Evolutionary conservation across 2,888 invertebrate species (phyloP).

Genomic region (Eilema caniola): DNA sequence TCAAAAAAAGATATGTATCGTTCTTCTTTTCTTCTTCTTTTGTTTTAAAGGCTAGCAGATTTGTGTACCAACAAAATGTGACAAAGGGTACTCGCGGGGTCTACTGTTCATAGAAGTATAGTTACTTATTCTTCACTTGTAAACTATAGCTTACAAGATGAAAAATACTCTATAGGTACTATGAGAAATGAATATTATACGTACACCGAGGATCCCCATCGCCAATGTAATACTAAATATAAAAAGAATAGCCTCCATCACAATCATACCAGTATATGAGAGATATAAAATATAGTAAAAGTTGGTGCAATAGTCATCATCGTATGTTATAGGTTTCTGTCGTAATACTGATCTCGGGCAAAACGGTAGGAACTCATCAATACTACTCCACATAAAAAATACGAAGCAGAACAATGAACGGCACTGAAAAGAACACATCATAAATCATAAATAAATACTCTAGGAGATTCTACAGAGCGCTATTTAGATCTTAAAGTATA

Average conservation of each 20-base stretch:
- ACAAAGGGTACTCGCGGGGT: no score
- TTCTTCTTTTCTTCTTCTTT: no score
- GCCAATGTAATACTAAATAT: neutral
- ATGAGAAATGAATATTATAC: neutral
- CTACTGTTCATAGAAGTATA: no score
- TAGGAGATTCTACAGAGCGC: no score
- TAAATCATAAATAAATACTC: neutral
- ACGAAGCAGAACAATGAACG: conserved; percentile 53
- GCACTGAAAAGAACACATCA: conserved; percentile 48
- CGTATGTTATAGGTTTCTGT: conserved; percentile 22
- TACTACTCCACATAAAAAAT: conserved; percentile 51
- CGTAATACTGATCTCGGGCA: conserved; percentile 7
- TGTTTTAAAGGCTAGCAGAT: no score
- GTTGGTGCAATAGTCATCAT: conserved; percentile 11
- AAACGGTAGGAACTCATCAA: conserved; percentile 46
- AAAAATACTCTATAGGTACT: no score
- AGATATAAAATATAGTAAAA: conserved; percentile 8
- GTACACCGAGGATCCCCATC: neutral
- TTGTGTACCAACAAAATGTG: no score
- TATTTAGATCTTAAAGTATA: no score
- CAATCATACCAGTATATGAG: conserved; percentile 38
- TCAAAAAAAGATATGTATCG: no score
- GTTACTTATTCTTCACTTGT: no score
- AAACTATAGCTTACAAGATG: no score
- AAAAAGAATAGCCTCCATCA: neutral